Conservation (phyloP, 2,888 invertebrate species). For the Pammene aurita region DNA sequence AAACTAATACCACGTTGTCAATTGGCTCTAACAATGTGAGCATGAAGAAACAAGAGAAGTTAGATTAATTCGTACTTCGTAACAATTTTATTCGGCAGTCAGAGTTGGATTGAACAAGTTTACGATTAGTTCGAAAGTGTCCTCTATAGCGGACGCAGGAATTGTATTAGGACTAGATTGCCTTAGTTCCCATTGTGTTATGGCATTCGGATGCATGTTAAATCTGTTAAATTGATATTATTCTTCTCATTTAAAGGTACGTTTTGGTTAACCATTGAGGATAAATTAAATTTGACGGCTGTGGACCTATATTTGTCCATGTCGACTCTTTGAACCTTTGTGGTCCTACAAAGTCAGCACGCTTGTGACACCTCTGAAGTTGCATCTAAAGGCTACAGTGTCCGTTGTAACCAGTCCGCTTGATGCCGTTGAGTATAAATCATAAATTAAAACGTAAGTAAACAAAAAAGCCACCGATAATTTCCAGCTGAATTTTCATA, state of each 20-base stretch:
- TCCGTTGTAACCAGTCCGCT: too few species aligned
- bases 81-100: conserved; percentile 30
- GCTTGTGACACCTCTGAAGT: too few species aligned
- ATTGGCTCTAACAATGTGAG: neutral
- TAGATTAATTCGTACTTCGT: conserved; percentile 30
- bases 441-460: neutral
- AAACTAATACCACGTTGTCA: conserved; percentile 28
- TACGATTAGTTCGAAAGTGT: conserved; percentile 16
- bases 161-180: conserved; percentile 2
- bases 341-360: too few species aligned
- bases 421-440: neutral
- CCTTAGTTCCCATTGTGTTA: neutral
- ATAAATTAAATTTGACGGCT: too few species aligned
- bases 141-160: neutral
- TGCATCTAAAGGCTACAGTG: too few species aligned
- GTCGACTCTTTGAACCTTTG: too few species aligned
- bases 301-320: too few species aligned
- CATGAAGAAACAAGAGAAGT: conserved; percentile 18
- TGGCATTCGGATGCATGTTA: neutral
- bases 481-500: conserved; percentile 3
- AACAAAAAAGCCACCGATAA: neutral
- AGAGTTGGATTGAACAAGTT: conserved; percentile 23
- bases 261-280: too few species aligned
- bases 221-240: neutral
- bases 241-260: too few species aligned